phyloP scores from a whole-genome alignment of 2,113 vertebrate genomes.

The Chiloscyllium plagiosum region DNA sequence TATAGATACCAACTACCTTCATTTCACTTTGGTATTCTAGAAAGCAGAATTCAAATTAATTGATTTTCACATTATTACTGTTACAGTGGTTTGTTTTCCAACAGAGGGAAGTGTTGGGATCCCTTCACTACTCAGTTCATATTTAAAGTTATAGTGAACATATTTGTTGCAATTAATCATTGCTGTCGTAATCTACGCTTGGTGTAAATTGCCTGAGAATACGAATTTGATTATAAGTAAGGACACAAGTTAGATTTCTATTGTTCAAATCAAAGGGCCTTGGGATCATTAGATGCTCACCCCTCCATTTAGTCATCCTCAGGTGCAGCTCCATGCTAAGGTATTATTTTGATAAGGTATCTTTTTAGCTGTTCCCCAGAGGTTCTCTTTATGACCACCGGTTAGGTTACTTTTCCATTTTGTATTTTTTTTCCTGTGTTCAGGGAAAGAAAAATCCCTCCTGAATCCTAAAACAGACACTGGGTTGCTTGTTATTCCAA shows the following conservation, averaged over 20 bases:
- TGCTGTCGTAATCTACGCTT: not conserved
- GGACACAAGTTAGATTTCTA: not conserved
- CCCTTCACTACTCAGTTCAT: not conserved
- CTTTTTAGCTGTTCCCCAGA: not conserved
- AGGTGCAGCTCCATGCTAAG: not conserved
- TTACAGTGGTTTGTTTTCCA: not conserved
- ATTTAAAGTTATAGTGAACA: not conserved
- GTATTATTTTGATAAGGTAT: not conserved
- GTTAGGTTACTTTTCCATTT: not conserved
- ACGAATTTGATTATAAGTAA: not conserved
- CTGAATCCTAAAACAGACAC: not conserved
- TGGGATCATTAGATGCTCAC: not conserved
- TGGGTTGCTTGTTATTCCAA: not conserved
- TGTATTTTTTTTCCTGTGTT: not conserved
- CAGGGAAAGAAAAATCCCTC: not conserved
- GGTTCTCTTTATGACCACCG: not conserved
- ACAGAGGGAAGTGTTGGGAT: not conserved
- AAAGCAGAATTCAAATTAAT: slow-evolving; percentile 1
- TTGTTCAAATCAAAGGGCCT: not conserved
- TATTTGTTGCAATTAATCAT: not conserved
- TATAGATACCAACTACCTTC: not conserved
- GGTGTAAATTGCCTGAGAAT: not conserved
- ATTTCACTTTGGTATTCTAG: not conserved
- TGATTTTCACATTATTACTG: not conserved
- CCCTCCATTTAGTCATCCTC: not conserved